Evolutionary conservation across 2,797 vertebrate species (phyloP).

Genomic region (Darevskia nairensis): DNA sequence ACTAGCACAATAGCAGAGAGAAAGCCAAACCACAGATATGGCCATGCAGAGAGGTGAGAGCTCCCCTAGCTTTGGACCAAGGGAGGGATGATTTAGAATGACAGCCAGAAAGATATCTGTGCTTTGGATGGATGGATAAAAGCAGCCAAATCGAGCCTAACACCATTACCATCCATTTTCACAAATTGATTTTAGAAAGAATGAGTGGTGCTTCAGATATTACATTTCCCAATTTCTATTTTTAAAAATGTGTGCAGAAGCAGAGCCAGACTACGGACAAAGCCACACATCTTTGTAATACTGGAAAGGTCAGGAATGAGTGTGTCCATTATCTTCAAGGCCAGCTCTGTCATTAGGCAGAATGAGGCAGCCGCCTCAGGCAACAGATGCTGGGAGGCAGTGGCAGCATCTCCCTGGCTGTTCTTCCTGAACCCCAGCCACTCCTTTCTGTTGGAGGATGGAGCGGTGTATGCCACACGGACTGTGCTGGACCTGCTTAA

Average conservation of each 20-base stretch:
- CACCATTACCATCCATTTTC: not conserved
- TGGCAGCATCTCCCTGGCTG: no score
- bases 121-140: not conserved
- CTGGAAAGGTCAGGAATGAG: not conserved
- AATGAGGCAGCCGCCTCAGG: not conserved
- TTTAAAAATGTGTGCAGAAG: not conserved
- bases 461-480: no score
- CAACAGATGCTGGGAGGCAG: no score
- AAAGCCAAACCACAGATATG: not conserved
- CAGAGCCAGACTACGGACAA: not conserved
- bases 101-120: not conserved
- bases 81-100: not conserved
- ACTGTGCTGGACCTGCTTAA: no score
- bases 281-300: not conserved
- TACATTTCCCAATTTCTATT: not conserved
- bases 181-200: conserved; percentile 1
- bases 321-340: no score
- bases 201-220: not conserved
- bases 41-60: not conserved
- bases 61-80: not conserved
- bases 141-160: not conserved
- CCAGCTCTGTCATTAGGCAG: no score
- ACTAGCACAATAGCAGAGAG: not conserved
- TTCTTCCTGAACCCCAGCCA: no score
- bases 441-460: no score